Base-by-base conservation (phyloP, 2,113 vertebrate genomes). In the Apus apus region DNA sequence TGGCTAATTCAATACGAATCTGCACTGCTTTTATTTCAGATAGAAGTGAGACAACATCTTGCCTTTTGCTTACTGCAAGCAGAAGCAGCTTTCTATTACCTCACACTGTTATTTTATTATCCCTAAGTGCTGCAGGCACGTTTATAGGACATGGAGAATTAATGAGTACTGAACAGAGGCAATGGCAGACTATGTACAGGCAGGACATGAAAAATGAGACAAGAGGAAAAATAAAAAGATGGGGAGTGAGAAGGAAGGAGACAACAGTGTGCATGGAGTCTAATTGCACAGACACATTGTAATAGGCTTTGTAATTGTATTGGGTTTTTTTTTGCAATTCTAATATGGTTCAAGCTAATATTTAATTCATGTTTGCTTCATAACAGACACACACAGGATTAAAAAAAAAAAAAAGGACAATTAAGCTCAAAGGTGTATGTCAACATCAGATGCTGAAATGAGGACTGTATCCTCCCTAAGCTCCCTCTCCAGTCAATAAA, bases 181-280 rank as follows among this genome's bases (percentile, higher is more conserved):
- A 75, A 66, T 46, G 84, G 66, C 87, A 94, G 67, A 45, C 61
- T 32, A 23, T 1, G 5, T 36, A 68, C 34, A 89, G 36, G 73
- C 53, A 65, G 58, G 50, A 82, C 54, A 66, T 82, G 58, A 95
- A 95, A 95, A 97, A 93, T 76, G 70, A 91, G 82, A 93, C 58
- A 65, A 71, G 68, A 67, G 50, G 38, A 87, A 82, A 94, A 96
- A 89, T 45, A 75, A 87, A 94, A 84, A 61, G 50, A 85, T 43
- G 15, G 12, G 19, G 68, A 58, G 16, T 20, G 11, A 79, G 62
- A 76, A 79, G 85, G 54, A 64, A 86, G 40, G 74, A 79, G 53
- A 61, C 61, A 89, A 30, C 20, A 26, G 30, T 15, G 40, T 58
- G 77, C 70, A 82, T 30, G 51, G 89, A 91, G 77, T 91, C 62